Percentiles rank a stretch among this genome's conserved stretches.
Conservation (phyloP, 2,797 vertebrate genomes). For the Phaenicophaeus curvirostris region DNA sequence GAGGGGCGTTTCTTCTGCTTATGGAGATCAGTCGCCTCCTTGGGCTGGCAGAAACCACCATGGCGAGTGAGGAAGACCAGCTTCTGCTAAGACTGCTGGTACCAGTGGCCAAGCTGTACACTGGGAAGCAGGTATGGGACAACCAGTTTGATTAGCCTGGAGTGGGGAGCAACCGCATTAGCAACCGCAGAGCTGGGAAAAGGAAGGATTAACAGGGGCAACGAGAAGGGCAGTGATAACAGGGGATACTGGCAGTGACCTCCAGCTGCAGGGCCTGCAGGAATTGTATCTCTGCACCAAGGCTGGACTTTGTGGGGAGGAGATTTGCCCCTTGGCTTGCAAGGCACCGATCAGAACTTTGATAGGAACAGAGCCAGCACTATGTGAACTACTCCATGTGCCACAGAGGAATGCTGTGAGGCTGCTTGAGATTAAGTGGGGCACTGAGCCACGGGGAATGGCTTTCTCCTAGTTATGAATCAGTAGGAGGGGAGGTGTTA, state of each 20-base stretch:
- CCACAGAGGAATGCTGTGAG: background rate
- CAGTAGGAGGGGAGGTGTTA: background rate
- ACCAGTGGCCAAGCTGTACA: conserved; percentile 88
- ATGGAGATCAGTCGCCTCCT: conserved; percentile 83
- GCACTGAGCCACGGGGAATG: background rate
- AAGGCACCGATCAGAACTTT: background rate
- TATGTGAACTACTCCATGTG: accelerated
- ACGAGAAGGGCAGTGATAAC: accelerated
- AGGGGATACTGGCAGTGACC: background rate
- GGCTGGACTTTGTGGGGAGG: background rate
- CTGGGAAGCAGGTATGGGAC: conserved; percentile 83
- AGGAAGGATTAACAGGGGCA: background rate
- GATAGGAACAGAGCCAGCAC: background rate
- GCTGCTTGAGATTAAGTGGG: background rate
- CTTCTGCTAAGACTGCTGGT: conserved; percentile 82
- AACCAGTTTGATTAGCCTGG: background rate
- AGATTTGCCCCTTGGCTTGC: background rate
- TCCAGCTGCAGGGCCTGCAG: background rate
- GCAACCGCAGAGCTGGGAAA: background rate
- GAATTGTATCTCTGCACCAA: background rate
- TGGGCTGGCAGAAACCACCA: conserved; percentile 81
- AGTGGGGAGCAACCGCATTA: background rate
- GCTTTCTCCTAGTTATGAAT: background rate
- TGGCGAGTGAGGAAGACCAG: conserved; percentile 76
- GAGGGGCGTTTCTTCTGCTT: conserved; percentile 80